A percentile compares a stretch with the other conserved stretches of the same genome.
phyloP scores from a whole-genome alignment of 2,797 vertebrate species.

The Myripristis murdjan region DNA sequence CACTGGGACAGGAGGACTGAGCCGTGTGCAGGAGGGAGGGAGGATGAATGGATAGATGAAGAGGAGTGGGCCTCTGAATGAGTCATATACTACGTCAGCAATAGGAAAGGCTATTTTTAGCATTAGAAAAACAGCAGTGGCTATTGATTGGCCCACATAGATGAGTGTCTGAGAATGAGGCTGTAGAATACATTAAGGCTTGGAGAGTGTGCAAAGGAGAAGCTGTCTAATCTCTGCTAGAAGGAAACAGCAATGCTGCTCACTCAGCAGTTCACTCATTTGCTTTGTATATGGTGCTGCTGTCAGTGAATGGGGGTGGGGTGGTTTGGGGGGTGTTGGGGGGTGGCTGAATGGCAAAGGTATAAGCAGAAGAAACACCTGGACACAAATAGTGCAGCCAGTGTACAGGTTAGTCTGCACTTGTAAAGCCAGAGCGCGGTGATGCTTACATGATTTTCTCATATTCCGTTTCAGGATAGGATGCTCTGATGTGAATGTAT shows the following conservation, averaged over 20 bases:
- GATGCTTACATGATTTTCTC: background rate
- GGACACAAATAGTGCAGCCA: too few species aligned
- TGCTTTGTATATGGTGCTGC: background rate
- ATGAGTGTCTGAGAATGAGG: constrained; percentile 42
- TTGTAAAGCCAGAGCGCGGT: background rate
- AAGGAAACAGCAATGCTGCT: background rate
- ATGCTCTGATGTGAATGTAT: background rate
- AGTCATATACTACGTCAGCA: constrained; percentile 81
- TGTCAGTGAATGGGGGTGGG: background rate
- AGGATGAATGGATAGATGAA: constrained; percentile 29
- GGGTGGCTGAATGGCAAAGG: too few species aligned
- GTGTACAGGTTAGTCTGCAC: too few species aligned
- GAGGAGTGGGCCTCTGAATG: constrained; percentile 64
- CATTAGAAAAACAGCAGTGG: constrained; percentile 58
- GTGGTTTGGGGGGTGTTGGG: too few species aligned
- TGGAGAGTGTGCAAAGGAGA: constrained; percentile 27
- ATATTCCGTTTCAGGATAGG: background rate
- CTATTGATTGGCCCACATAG: constrained; percentile 65
- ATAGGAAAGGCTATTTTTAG: constrained; percentile 81
- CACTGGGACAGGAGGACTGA: constrained; percentile 15
- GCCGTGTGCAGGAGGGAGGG: constrained; percentile 23
- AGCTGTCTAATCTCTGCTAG: background rate
- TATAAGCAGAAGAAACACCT: too few species aligned
- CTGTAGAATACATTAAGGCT: constrained; percentile 54
- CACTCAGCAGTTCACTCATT: background rate